Conservation (phyloP, 2,888 invertebrate genomes). For the Ashinkailepas kermadecensis region DNA sequence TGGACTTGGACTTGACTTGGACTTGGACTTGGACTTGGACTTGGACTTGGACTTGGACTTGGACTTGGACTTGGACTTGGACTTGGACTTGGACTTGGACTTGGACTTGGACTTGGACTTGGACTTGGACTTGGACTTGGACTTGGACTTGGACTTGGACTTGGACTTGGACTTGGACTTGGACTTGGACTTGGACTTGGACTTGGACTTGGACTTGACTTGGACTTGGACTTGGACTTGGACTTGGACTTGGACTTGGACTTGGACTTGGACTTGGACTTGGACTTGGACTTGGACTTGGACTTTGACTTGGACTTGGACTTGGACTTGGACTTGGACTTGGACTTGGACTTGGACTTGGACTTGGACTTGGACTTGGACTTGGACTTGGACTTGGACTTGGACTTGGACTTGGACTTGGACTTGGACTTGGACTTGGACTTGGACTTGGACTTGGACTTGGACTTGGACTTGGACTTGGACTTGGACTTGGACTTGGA, state of each 20-base stretch:
- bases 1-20: slow-evolving; percentile 14
- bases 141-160: slow-evolving; percentile 14
- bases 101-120: slow-evolving; percentile 14
- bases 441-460: slow-evolving; percentile 14
- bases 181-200: slow-evolving; percentile 14
- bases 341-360: slow-evolving; percentile 14
- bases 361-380: slow-evolving; percentile 14
- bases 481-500: slow-evolving; percentile 14
- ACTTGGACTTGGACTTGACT: background rate
- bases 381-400: slow-evolving; percentile 10
- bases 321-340: slow-evolving; percentile 14
- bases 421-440: slow-evolving; percentile 14
- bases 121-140: slow-evolving; percentile 14
- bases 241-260: background rate
- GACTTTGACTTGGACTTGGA: too few species aligned
- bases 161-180: slow-evolving; percentile 14
- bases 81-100: slow-evolving; percentile 14
- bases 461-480: slow-evolving; percentile 14
- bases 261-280: slow-evolving; percentile 14
- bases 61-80: slow-evolving; percentile 14
- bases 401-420: slow-evolving; percentile 14
- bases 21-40: slow-evolving; percentile 8
- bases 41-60: slow-evolving; percentile 14
- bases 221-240: too few species aligned
- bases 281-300: too few species aligned